phyloP scores from a whole-genome alignment of 2,113 vertebrate species.

The Meleagris gallopavo region DNA sequence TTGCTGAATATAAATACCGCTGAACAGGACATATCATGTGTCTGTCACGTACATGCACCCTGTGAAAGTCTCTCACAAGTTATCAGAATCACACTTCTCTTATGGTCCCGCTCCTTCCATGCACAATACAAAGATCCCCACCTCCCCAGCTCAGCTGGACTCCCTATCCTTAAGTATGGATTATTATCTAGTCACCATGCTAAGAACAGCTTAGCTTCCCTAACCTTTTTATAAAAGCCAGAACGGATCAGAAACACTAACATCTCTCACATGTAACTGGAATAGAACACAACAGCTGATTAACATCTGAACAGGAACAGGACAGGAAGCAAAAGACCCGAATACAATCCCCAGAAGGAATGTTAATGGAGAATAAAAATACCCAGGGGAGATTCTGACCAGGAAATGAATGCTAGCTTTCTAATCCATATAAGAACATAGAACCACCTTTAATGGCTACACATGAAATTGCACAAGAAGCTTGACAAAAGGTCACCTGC shows the following conservation, averaged over 20 bases:
- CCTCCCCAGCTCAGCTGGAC: background rate
- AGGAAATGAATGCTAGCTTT: constrained; percentile 10
- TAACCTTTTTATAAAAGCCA: constrained; percentile 1
- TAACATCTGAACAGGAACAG: constrained; percentile 40
- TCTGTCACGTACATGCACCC: background rate
- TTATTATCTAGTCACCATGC: background rate
- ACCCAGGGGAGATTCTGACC: constrained; percentile 34
- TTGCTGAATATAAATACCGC: constrained; percentile 13
- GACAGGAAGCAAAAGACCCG: constrained; percentile 37
- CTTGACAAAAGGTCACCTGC: background rate
- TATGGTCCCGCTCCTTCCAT: background rate
- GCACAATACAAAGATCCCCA: background rate
- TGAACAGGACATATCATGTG: background rate
- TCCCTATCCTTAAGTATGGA: background rate
- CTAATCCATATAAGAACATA: background rate
- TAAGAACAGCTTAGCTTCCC: background rate
- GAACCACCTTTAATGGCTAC: constrained; percentile 13
- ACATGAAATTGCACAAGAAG: background rate
- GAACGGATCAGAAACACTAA: background rate
- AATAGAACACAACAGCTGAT: constrained; percentile 56
- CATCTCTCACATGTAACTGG: background rate
- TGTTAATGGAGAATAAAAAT: constrained; percentile 72
- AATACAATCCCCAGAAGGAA: constrained; percentile 54
- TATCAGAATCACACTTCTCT: background rate
- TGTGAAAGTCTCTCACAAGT: background rate